Percentiles rank a stretch among this genome's conserved stretches.
Evolutionary conservation across 2,113 vertebrate genomes (phyloP).

Genomic region (Albula goreensis): DNA sequence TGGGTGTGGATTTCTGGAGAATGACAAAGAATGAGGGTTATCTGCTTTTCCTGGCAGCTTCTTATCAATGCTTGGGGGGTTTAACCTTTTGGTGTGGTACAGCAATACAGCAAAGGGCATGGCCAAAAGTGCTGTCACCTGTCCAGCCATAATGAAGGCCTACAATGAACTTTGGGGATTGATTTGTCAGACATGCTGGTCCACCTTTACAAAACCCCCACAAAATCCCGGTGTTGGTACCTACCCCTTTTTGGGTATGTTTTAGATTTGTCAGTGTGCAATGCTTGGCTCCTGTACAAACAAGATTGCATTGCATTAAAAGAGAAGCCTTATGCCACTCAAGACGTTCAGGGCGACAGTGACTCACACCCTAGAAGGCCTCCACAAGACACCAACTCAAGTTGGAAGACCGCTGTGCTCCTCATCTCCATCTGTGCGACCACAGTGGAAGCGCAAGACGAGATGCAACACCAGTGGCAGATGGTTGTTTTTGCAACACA

Average conservation of each 20-base stretch:
- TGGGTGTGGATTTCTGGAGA: too few species aligned
- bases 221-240: slow-evolving; percentile 35
- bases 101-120: slow-evolving; percentile 21
- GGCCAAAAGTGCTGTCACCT: slow-evolving; percentile 27
- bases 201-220: slow-evolving; percentile 34
- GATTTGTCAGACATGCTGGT: slow-evolving; percentile 42
- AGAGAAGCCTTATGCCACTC: slow-evolving; percentile 33
- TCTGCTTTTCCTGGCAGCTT: too few species aligned
- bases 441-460: slow-evolving; percentile 18
- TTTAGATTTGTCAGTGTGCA: slow-evolving; percentile 36
- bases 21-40: too few species aligned
- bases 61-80: too few species aligned
- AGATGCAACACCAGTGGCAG: slow-evolving; percentile 13
- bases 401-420: slow-evolving; percentile 14
- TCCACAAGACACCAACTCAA: slow-evolving; percentile 31
- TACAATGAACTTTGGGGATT: slow-evolving; percentile 36
- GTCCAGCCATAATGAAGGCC: slow-evolving; percentile 38
- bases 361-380: slow-evolving; percentile 6
- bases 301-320: slow-evolving; percentile 28
- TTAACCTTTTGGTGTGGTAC: too few species aligned
- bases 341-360: slow-evolving; percentile 35
- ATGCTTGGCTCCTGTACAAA: slow-evolving; percentile 37
- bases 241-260: slow-evolving; percentile 32
- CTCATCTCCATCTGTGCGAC: not conserved
- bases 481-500: slow-evolving; percentile 29